A percentile compares a stretch with the other conserved stretches of the same genome.
phyloP scores from a whole-genome alignment of 2,113 vertebrate species.

The Colossoma macropomum region DNA sequence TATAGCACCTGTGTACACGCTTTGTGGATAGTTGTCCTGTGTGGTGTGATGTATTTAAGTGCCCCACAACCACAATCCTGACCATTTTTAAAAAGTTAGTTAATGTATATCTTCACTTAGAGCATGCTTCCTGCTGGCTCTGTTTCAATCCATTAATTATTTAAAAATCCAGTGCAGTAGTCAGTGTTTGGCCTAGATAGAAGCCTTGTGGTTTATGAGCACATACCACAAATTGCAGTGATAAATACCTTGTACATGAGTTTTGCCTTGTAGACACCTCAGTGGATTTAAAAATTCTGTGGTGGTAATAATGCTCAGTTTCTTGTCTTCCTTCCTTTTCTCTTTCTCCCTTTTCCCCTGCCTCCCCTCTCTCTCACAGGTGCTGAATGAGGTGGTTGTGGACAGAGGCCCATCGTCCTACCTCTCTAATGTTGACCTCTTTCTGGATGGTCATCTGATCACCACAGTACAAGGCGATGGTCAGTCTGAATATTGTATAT shows the following conservation, averaged over 20 bases:
- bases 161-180: neutral
- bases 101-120: neutral
- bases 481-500: conserved; percentile 52
- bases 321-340: too few species aligned
- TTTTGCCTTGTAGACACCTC: too few species aligned
- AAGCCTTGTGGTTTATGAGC: neutral
- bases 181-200: neutral
- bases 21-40: neutral
- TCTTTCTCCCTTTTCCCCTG: neutral
- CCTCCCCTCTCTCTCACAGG: conserved; percentile 59
- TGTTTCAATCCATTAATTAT: neutral
- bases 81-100: neutral
- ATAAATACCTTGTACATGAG: too few species aligned
- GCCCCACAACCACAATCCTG: neutral
- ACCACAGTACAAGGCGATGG: conserved; percentile 83
- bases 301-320: too few species aligned
- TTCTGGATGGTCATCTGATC: conserved; percentile 80
- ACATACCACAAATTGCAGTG: neutral
- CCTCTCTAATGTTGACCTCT: conserved; percentile 82
- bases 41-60: neutral
- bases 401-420: conserved; percentile 82
- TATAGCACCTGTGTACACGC: neutral
- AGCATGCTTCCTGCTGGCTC: neutral
- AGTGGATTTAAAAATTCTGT: too few species aligned
- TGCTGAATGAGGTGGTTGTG: conserved; percentile 82